These are phyloP conservation scores for Irena cyanogastra DNA, from an alignment of 2,113 vertebrate species.

Conservation along the genomic window DNA sequence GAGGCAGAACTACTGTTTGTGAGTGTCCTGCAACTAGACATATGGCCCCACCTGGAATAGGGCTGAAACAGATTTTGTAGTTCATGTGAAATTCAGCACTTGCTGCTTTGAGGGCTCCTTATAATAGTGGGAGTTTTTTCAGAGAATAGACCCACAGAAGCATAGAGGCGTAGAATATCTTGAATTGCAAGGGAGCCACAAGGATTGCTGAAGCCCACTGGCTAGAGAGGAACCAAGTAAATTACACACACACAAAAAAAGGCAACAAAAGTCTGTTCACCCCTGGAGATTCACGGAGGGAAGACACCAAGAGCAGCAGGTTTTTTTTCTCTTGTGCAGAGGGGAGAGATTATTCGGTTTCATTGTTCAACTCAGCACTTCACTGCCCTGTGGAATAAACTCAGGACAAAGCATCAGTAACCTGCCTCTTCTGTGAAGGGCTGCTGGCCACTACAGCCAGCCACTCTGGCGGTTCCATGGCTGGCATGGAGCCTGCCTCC, in stretches of 20 bases:
- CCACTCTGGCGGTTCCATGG: accelerated
- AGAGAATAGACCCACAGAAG: neutral
- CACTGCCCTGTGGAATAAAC: neutral
- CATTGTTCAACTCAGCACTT: neutral
- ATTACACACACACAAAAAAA: no score
- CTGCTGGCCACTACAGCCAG: neutral
- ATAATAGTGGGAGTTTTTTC: neutral
- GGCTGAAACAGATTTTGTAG: neutral
- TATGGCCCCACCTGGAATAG: accelerated
- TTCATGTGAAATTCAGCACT: neutral
- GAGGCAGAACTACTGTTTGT: neutral
- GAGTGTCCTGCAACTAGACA: neutral
- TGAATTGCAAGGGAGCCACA: neutral
- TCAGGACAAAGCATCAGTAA: accelerated
- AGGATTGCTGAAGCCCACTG: neutral
- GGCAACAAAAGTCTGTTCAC: neutral
- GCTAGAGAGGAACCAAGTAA: neutral
- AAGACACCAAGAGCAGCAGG: neutral
- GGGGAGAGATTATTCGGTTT: neutral
- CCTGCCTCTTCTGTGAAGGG: neutral
- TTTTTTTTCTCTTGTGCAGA: neutral
- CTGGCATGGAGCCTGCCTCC: neutral
- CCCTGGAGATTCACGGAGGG: accelerated
- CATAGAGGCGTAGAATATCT: neutral
- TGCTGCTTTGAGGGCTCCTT: neutral